Base-by-base conservation (phyloP, 2,888 invertebrate species). In the Eupithecia dodoneata region DNA sequence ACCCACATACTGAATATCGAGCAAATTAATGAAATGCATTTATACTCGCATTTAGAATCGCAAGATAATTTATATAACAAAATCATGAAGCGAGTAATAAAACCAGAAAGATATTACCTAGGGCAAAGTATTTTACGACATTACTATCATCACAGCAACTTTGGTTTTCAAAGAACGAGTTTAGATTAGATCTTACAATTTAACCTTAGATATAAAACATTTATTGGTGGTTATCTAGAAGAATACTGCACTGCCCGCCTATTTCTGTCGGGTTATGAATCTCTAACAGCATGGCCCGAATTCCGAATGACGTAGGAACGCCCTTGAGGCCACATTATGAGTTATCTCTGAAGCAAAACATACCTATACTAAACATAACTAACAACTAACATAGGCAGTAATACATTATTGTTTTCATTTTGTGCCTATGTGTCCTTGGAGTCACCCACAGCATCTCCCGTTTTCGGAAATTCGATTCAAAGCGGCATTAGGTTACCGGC, bases 211-310 rank as follows among this genome's bases (percentile, higher is more conserved):
- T 18, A 59, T 7, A 10, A 59, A 59, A 59, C 18, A n/a, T 59
- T 18, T 9, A n/a, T 18, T 59, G 59, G 59, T 59, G 59, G 18
- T 59, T 59, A 63, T 63, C 30, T 30, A 63, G 4, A 63, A 30
- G 63, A 30, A 63, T 30, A 66, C 49, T 71, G 70, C 71, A 74
- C 18, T 72, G 72, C 3, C 18, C 71, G 47, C 52, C 74, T 74
- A 78, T 78, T 76, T 78, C 69, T 69, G 72, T 12, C 76, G 41
- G 47, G 74, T 74, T 78, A 76, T 70, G 42, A 55, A 30, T 65
- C 47, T 75, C 30, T 69, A 67, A 9, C 72, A 76, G 63, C 67
- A 78, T 78, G 78, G 74, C 74, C 76, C 65, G 73, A 72, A 72
- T 74, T 72, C 72, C 74, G 41, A 12, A 30, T 74, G 74, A 76